Evolutionary conservation across 2,797 vertebrate species (phyloP).

Genomic region (Taenioides sp.): DNA sequence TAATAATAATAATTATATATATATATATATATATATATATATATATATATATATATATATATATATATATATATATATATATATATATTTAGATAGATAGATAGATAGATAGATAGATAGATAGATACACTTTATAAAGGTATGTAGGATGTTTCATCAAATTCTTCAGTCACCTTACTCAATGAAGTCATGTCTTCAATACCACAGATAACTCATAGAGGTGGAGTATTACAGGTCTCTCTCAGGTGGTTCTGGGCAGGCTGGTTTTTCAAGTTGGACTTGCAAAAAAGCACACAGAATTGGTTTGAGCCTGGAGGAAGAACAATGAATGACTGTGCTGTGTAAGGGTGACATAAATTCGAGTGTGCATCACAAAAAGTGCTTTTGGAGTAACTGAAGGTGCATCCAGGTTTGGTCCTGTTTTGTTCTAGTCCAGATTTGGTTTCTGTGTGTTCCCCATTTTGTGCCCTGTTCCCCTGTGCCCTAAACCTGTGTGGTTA

Average conservation of each 20-base stretch:
- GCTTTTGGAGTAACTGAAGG: background rate
- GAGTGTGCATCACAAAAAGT: background rate
- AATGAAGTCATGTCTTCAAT: background rate
- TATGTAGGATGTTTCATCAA: background rate
- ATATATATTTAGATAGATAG: too few species aligned
- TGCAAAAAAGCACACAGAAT: background rate
- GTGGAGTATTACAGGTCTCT: background rate
- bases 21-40: too few species aligned
- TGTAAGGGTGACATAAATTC: background rate
- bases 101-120: too few species aligned
- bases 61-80: too few species aligned
- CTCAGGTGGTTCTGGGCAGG: background rate
- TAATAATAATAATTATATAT: too few species aligned
- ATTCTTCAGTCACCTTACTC: background rate
- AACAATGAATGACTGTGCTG: background rate
- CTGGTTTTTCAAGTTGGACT: conserved; percentile 5
- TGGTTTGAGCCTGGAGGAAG: background rate
- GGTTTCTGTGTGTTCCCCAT: too few species aligned
- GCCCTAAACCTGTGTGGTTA: background rate
- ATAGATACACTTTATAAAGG: too few species aligned
- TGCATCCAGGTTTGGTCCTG: background rate
- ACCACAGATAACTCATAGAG: background rate
- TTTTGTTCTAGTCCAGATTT: background rate
- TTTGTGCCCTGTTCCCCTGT: too few species aligned
- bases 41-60: too few species aligned